A percentile compares a stretch with the other conserved stretches of the same genome.
Conservation (phyloP, 2,113 vertebrate species). For the Beaufortia kweichowensis region DNA sequence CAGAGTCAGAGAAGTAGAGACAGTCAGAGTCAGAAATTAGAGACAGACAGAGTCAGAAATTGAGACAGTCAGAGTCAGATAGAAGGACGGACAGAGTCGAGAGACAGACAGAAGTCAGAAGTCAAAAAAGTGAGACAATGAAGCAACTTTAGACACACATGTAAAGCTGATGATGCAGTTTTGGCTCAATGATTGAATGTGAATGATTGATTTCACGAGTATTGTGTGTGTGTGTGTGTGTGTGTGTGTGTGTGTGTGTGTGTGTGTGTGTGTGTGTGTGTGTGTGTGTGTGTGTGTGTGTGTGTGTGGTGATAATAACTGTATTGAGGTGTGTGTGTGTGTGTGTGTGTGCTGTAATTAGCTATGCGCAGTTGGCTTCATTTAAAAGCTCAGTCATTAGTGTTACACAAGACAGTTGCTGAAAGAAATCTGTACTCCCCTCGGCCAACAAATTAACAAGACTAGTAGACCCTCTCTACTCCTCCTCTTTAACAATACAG, state of each 20-base stretch:
- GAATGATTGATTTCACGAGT: not conserved
- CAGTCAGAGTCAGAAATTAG: too few species aligned
- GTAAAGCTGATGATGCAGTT: too few species aligned
- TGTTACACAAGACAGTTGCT: not conserved
- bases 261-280: constrained; percentile 16
- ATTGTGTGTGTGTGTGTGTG: not conserved
- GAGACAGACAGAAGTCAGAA: not conserved
- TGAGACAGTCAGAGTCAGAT: too few species aligned
- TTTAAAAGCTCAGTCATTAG: constrained; percentile 29
- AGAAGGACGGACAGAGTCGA: too few species aligned
- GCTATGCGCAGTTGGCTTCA: constrained; percentile 37
- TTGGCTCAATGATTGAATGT: too few species aligned
- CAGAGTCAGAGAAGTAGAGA: too few species aligned
- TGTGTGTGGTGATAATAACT: too few species aligned
- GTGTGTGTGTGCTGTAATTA: constrained; percentile 39
- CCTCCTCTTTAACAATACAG: not conserved
- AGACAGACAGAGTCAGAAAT: too few species aligned
- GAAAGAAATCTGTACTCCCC: constrained; percentile 22
- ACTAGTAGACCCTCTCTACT: constrained; percentile 24
- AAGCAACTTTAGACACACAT: too few species aligned
- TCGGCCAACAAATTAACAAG: constrained; percentile 40
- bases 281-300: too few species aligned
- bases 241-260: not conserved
- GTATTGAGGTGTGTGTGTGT: too few species aligned
- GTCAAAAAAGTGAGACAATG: not conserved